These are phyloP conservation scores for Gymnopithys bicolor DNA, from an alignment of 2,797 vertebrate species.

Conservation along the genomic window DNA sequence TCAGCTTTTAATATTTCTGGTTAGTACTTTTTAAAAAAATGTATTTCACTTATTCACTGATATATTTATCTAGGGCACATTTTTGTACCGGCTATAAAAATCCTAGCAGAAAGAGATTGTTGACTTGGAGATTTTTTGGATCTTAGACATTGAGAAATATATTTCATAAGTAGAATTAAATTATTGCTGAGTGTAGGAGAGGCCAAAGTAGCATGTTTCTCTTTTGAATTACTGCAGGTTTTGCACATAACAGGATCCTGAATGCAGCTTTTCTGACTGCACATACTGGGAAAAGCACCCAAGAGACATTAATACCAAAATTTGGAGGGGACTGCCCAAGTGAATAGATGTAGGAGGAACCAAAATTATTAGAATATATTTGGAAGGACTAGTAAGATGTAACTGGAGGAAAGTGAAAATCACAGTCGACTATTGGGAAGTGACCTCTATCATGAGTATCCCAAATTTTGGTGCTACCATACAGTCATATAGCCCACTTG, in stretches of 20 bases:
- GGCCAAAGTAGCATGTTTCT: not conserved
- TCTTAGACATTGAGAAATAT: not conserved
- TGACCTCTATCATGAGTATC: not conserved
- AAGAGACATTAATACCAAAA: not conserved
- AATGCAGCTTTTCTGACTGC: not conserved
- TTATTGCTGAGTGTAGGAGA: not conserved
- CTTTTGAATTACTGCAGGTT: not conserved
- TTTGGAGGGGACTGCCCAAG: not conserved
- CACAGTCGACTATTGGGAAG: not conserved
- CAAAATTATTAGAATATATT: not conserved
- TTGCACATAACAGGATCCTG: not conserved
- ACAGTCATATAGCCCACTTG: not conserved
- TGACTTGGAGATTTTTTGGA: not conserved
- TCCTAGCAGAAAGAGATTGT: not conserved
- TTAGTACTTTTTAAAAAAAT: not conserved
- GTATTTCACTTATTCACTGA: not conserved
- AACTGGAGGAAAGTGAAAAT: not conserved
- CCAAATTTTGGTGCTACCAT: not conserved
- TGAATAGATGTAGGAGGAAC: not conserved
- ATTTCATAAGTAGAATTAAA: not conserved
- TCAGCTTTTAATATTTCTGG: conserved; percentile 5
- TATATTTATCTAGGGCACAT: not conserved
- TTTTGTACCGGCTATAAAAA: conserved; percentile 9
- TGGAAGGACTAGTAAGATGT: not conserved
- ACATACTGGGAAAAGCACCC: not conserved